Base-by-base conservation (phyloP, 2,797 vertebrate species). In the Amblyopsis hoosieri region DNA sequence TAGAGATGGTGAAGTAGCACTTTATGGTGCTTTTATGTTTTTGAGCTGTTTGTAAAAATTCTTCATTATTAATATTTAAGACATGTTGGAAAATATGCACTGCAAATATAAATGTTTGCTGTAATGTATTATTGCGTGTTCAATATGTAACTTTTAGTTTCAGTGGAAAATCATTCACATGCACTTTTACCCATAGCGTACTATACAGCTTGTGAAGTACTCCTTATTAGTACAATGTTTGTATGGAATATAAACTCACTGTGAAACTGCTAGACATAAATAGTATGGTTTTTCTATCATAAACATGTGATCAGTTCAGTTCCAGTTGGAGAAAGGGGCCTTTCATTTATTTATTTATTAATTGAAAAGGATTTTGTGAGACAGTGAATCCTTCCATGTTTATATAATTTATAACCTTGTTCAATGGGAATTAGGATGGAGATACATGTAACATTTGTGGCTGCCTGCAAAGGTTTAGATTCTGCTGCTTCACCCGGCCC, bases 1-100 rank as follows among this genome's bases (percentile, higher is more conserved):
- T 89, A 90, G 90, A 93, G 82, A 90, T 78, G 83, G 85, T 83
- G 49, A 47, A 63, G 76, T 51, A 63, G 92, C 74, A 73, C 90
- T 91, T 84, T 49, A 74, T 89, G 74, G 79, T 76, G 68, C 87
- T 82, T 83, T 76, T 75, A 67, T 54, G 9, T 66, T 51, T 4
- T 45, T 42, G 31, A 15, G 59, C 45, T 4, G 37, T 72, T 59
- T 66, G 33, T 17, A 63, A 70, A 45, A 45, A 4, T 66, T 76
- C 17, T 57, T 53, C 56, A 61, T 37, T 67, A 17, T 42, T 53
- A 15, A 12, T 74, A 59, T 80, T 75, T 62, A 68, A 51, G 11
- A 70, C 56, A 19, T 14, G 37, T 45, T 46, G 54, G 37, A 61
- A 48, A 64, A 56, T 13, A 14, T 31, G 55, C 53, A 33, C 10